Evolutionary conservation across 2,888 invertebrate genomes (phyloP).

Genomic region (Dyspetes luteomarginatus): DNA sequence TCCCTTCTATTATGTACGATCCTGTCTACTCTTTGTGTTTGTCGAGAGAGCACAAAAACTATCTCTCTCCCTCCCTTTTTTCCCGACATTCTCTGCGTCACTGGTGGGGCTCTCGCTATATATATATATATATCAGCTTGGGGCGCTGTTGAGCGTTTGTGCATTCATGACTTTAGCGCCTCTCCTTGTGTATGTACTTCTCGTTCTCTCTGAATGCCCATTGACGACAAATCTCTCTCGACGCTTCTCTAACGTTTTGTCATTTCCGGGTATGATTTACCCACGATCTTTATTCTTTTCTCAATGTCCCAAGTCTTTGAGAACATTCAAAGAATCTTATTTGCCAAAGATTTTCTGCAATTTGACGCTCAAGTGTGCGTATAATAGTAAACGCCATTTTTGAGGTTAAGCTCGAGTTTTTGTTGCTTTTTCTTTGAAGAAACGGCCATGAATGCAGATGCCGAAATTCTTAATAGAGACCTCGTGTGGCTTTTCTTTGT

Average conservation of each 20-base stretch:
- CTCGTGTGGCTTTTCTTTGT: not conserved
- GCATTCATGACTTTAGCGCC: slow-evolving; percentile 12
- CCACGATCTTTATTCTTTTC: slow-evolving; percentile 12
- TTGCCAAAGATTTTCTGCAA: slow-evolving; percentile 31
- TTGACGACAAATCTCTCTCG: not conserved
- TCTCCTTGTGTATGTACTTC: not conserved
- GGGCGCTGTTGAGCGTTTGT: not conserved
- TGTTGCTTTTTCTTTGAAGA: not conserved
- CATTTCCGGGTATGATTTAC: not conserved
- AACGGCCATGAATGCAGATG: not conserved
- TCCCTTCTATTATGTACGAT: slow-evolving; percentile 22
- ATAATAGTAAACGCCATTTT: not conserved
- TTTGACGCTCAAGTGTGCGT: slow-evolving; percentile 2
- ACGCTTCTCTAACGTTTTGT: slow-evolving; percentile 2
- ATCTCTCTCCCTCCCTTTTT: slow-evolving; percentile 33
- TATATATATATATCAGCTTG: slow-evolving; percentile 12
- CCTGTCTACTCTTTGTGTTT: slow-evolving; percentile 39
- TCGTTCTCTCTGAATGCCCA: not conserved
- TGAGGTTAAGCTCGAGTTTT: slow-evolving; percentile 17
- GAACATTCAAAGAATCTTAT: slow-evolving; percentile 2
- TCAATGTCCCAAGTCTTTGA: not conserved
- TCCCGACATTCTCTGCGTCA: slow-evolving; percentile 2
- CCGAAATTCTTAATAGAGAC: not conserved
- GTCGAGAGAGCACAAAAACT: slow-evolving; percentile 53
- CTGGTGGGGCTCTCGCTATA: not conserved